Evolutionary conservation across 2,888 invertebrate genomes (phyloP).

Genomic region (Cosmia pyralina): DNA sequence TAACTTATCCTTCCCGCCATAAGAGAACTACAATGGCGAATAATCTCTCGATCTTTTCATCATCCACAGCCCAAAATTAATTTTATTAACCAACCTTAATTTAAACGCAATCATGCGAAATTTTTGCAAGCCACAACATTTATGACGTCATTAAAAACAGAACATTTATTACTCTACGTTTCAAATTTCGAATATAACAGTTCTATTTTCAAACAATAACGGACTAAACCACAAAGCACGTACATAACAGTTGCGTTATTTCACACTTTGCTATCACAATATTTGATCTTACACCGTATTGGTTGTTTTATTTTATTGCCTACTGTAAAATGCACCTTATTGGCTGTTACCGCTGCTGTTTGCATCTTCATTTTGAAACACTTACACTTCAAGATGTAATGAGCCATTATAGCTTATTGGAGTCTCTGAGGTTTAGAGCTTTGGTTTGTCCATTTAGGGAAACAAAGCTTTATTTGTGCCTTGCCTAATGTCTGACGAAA

Average conservation of each 20-base stretch:
- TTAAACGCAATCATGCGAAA: neutral
- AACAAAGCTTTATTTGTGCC: neutral
- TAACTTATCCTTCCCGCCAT: too few relatives aligned
- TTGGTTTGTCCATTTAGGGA: neutral
- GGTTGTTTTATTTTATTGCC: constrained; percentile 43
- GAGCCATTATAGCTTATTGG: constrained; percentile 6
- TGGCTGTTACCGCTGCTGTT: constrained; percentile 12
- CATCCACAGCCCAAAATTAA: constrained; percentile 1
- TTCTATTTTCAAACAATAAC: constrained; percentile 44
- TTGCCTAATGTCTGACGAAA: neutral
- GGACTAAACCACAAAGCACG: constrained; percentile 40
- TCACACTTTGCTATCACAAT: constrained; percentile 44
- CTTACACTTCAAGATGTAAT: constrained; percentile 30
- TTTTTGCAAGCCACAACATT: constrained; percentile 5
- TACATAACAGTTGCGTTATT: constrained; percentile 45
- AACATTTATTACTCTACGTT: neutral
- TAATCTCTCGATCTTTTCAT: neutral
- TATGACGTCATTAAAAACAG: constrained; percentile 16
- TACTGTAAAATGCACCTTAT: constrained; percentile 22
- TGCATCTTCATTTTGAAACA: constrained; percentile 36
- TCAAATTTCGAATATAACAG: constrained; percentile 24
- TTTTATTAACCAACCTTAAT: neutral
- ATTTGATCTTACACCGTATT: constrained; percentile 47
- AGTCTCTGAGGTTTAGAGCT: neutral
- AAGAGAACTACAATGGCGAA: too few relatives aligned